Evolutionary conservation across 2,113 vertebrate genomes (phyloP), one percentile per base, ranked within the genome.

Genomic region (Perognathus longimembris): DNA sequence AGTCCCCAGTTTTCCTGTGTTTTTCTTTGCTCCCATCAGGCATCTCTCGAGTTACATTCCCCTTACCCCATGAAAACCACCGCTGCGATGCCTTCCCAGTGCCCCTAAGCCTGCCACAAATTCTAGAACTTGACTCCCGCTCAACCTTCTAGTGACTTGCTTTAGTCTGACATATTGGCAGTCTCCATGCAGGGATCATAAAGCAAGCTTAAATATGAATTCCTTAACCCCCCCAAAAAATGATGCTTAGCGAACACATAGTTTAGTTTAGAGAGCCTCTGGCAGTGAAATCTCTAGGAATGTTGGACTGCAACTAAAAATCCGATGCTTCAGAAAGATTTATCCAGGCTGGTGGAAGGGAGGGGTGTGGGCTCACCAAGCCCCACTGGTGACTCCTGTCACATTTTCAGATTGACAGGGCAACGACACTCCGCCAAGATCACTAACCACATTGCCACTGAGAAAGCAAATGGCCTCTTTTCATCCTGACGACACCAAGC

Each of bases 371-470:
- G 34, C 34, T 54, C 38, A 54, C 83, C 74, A 24, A 0, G 6
- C 22, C 78, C 14, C 18, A 14, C 66, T 5, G 17, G 77, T 0
- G 40, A 22, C 17, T 61, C 40, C 28, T 59, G 77, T 22, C 40
- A 9, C 6, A 24, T 36, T 57, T n/a, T 50, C 64, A 45, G 54
- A 12, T 7, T 22, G 92, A 75, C n/a, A 9, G 85, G 50, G 34
- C 45, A 30, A 22, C n/a, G n/a, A n/a, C 18, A 7, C 50, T 57
- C 45, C n/a, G 71, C 64, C 15, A 9, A 71, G 66, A 70, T 70
- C 5, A 30, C 32, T 14, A 26, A 45, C 22, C 1, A 0, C 1
- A 1, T 30, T 50, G 50, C 50, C 28, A 3, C 40, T 0, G 7
- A 61, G 70, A 64, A 88, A 61, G 80, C 69, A 5, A n/a, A n/a